Evolutionary conservation across 2,888 invertebrate genomes (phyloP), one percentile per base, ranked within the genome.

Genomic region (Drosophila algonquin): DNA sequence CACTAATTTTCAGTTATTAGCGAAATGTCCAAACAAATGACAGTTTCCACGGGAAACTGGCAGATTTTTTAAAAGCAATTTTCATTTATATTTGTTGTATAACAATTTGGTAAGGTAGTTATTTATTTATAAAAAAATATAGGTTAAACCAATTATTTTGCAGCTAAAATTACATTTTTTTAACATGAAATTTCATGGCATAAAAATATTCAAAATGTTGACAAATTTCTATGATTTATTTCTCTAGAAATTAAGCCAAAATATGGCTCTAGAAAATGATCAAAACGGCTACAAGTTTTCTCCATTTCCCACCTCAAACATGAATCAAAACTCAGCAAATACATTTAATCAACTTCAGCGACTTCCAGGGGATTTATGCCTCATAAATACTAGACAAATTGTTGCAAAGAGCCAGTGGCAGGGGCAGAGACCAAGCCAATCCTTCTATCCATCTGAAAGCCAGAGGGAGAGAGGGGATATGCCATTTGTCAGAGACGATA

Each of bases 1-100:
- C 63, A 73, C 74, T 80, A 74, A 87, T 83, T 81, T 81, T 48
- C 76, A 72, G 81, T 84, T 87, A 87, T 83, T 84, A 83, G 76
- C 61, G 54, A 62, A 78, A 76, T 81, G 83, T 84, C 87, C 76
- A 70, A 83, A 78, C 81, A 84, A 80, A 78, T 87, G 79, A 79
- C 64, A 81, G 58, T 48, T 48, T 32, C 53, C 44, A 71, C 72
- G 72, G 68, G 67, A 45, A 62, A 47, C 53, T 47, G 24, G 55
- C 16, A 56, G 46, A 48, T 48, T 65, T 62, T 62, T 40, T 27
- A 10, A 44, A 16, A 21, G 16, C n/a, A 46, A 27, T 44, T 27
- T 65, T 69, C 24, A 44, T 55, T 72, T 55, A 18, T 44, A 21
- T 52, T 51, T 63, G 46, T 58, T 70, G 48, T 27, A 48, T 9